Conservation (phyloP, 2,113 vertebrate genomes). For the Dolichotis patagonum region DNA sequence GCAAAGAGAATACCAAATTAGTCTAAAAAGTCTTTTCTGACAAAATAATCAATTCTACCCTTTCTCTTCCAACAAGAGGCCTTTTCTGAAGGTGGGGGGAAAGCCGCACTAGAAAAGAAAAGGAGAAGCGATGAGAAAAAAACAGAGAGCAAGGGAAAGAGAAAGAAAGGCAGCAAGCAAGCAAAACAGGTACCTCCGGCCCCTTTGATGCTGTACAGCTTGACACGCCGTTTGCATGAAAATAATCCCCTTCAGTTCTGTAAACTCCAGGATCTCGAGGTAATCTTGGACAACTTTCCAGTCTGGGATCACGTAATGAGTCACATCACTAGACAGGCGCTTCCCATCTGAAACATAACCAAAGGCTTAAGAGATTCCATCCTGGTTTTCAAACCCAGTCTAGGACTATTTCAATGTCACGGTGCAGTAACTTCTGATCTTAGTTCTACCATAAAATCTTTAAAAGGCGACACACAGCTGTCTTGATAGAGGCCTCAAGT, state of each 20-base stretch:
- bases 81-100: background rate
- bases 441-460: background rate
- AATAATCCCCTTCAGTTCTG: slow-evolving; percentile 93
- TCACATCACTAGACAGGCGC: slow-evolving; percentile 91
- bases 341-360: slow-evolving; percentile 90
- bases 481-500: background rate
- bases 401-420: slow-evolving; percentile 31
- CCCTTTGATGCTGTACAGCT: slow-evolving; percentile 92
- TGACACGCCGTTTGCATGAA: slow-evolving; percentile 97
- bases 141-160: fast-evolving
- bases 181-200: slow-evolving; percentile 91
- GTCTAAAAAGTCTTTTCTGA: slow-evolving; percentile 63
- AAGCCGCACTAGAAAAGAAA: background rate
- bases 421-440: background rate
- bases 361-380: slow-evolving; percentile 66
- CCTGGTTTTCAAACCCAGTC: background rate
- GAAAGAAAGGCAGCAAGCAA: background rate
- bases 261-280: slow-evolving; percentile 95
- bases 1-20: slow-evolving; percentile 68
- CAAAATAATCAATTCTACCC: slow-evolving; percentile 51
- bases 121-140: too few relatives aligned
- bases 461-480: slow-evolving; percentile 48
- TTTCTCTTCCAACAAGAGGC: background rate
- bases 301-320: slow-evolving; percentile 96
- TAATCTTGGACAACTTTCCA: slow-evolving; percentile 94